Evolutionary conservation across 2,113 vertebrate species (phyloP).

Genomic region (Pelecanoides urinatrix): DNA sequence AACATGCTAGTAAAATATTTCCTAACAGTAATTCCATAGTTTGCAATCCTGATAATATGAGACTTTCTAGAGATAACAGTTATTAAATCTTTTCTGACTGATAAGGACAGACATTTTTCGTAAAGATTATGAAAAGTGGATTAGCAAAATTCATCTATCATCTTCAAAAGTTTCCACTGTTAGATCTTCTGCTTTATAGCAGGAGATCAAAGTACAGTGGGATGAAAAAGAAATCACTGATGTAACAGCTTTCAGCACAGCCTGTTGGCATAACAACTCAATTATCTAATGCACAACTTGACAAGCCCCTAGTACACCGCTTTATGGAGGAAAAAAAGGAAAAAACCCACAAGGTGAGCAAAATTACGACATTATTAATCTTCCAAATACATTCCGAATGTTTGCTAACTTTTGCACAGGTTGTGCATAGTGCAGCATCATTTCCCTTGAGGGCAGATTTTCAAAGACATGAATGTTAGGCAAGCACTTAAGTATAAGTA

Average conservation of each 20-base stretch:
- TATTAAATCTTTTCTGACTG: conserved; percentile 38
- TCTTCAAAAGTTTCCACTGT: conserved; percentile 49
- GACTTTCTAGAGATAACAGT: neutral
- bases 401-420: neutral
- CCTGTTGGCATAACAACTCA: conserved; percentile 5
- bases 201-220: conserved; percentile 32
- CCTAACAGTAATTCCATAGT: neutral
- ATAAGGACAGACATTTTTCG: neutral
- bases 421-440: fast-evolving
- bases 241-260: conserved; percentile 23
- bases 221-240: conserved; percentile 33
- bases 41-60: neutral
- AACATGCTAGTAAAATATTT: neutral
- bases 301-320: neutral
- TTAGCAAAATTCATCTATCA: conserved; percentile 43
- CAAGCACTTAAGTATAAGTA: neutral
- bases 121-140: conserved; percentile 39
- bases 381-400: neutral
- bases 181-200: conserved; percentile 51
- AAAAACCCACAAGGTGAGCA: neutral
- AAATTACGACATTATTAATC: neutral
- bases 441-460: neutral
- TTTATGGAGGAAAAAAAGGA: fast-evolving
- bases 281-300: neutral
- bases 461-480: neutral